Percentiles rank a stretch among this genome's conserved stretches.
Conservation (phyloP, 2,888 invertebrate genomes). For the Eueremaeus valkanovi region DNA sequence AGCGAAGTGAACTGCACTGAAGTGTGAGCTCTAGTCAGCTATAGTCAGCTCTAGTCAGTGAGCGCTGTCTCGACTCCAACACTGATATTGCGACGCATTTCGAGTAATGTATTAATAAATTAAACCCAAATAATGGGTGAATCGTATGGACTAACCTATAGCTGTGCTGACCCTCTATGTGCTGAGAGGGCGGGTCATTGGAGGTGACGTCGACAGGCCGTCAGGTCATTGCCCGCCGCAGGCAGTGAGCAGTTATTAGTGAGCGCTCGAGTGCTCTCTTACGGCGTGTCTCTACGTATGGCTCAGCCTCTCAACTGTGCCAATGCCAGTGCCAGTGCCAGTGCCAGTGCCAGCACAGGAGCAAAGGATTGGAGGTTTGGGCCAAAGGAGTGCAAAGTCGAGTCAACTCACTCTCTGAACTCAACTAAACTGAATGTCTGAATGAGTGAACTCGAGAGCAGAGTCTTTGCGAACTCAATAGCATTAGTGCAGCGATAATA, state of each 20-base stretch:
- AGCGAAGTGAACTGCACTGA: too few species aligned
- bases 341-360: too few species aligned
- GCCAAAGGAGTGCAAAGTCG: too few species aligned
- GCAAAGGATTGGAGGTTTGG: too few species aligned
- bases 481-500: background rate
- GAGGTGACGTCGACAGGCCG: slow-evolving; percentile 24
- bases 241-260: background rate
- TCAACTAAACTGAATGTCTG: slow-evolving; percentile 15
- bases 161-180: slow-evolving; percentile 26
- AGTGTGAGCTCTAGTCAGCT: too few species aligned
- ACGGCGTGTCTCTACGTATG: too few species aligned
- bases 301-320: too few species aligned
- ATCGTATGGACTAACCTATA: slow-evolving; percentile 3
- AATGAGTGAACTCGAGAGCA: background rate
- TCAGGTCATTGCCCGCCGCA: slow-evolving; percentile 27
- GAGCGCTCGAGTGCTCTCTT: background rate
- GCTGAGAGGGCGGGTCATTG: slow-evolving; percentile 17
- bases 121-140: background rate
- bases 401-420: background rate
- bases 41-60: too few species aligned
- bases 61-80: too few species aligned
- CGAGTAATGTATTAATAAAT: background rate
- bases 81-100: slow-evolving; percentile 17
- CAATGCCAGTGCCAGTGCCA: too few species aligned
- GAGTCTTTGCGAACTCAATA: background rate